Evolutionary conservation across 1,140 invertebrate genomes (phyloP), one percentile per base, ranked within the genome.

Genomic region (Chelonus insularis): DNA sequence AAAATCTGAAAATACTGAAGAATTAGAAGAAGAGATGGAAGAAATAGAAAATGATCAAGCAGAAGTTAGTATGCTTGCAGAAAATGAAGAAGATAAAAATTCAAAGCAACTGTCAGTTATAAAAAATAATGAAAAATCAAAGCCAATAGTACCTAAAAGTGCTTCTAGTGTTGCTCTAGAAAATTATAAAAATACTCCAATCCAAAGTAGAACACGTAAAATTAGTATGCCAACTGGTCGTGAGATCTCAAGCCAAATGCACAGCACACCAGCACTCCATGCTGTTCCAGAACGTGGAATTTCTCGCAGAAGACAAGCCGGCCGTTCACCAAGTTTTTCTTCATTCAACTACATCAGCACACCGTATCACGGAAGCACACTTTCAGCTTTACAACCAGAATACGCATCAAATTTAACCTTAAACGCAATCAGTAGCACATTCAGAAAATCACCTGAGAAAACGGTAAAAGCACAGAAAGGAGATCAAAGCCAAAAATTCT

Each of bases 331-430:
- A 0, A 90, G 89, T 2, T 88, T 87, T 0, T 92, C 90, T 25
- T 92, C 90, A 16, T 91, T 93, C 68, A 87, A 91, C 62, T 94
- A 93, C 66, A 85, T 93, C 66, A 90, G 88, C 21, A 93, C 91
- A 0, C 89, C 91, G 0, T 93, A 91, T 70, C 91, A 93, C 66
- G 91, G 91, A 0, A 92, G 91, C 36, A 91, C 91, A 0, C 64
- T 92, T 1, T 91, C 91, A 0, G 88, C 89, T 0, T 82, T 91
- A 32, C 89, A 92, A 72, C 88, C 89, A 0, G 89, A 91, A 67
- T 87, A 89, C 64, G 88, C 90, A 0, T 92, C 90, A 2, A 90
- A 91, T 37, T 84, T 91, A 47, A 91, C 89, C 7, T 72, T 92
- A 2, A 89, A 88, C 62, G 89, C 89, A 0, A 82, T 88, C 0